phyloP scores from a whole-genome alignment of 2,888 invertebrate species.

The Alloplasta piceator region DNA sequence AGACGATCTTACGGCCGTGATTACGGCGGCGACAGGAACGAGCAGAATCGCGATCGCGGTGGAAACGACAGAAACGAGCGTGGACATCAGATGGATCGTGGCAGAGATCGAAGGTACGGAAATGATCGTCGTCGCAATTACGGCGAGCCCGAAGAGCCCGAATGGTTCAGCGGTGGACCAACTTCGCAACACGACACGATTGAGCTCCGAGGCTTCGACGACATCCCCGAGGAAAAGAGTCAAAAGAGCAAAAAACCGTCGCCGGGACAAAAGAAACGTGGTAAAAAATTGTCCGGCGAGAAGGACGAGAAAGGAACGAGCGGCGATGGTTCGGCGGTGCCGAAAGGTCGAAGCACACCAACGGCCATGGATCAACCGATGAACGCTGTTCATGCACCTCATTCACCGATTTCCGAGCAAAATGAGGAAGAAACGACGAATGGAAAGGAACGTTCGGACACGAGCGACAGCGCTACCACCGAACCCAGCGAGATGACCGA shows the following conservation, averaged over 20 bases:
- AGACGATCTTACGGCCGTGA: constrained; percentile 86
- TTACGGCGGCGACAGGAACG: constrained; percentile 80
- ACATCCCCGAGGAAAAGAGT: constrained; percentile 84
- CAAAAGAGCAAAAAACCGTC: constrained; percentile 81
- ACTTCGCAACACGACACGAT: constrained; percentile 96
- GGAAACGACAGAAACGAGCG: constrained; percentile 75
- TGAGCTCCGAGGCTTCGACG: constrained; percentile 96
- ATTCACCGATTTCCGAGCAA: constrained; percentile 81
- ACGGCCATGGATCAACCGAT: constrained; percentile 79
- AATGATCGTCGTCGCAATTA: constrained; percentile 85
- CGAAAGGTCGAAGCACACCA: constrained; percentile 82
- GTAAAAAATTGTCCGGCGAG: constrained; percentile 82
- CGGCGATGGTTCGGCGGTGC: constrained; percentile 70
- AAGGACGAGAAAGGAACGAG: constrained; percentile 77
- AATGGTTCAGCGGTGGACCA: constrained; percentile 96
- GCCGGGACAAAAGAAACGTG: constrained; percentile 83
- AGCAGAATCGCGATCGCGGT: constrained; percentile 76
- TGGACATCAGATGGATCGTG: constrained; percentile 78
- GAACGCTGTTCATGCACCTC: constrained; percentile 76
- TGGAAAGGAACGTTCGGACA: constrained; percentile 69
- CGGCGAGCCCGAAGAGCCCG: constrained; percentile 91
- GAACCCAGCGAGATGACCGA: constrained; percentile 72
- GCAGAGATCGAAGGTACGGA: constrained; percentile 72
- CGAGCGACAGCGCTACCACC: constrained; percentile 65
- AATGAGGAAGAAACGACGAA: constrained; percentile 68